Conservation (phyloP, 2,113 vertebrate species). For the Neoarius graeffei region DNA sequence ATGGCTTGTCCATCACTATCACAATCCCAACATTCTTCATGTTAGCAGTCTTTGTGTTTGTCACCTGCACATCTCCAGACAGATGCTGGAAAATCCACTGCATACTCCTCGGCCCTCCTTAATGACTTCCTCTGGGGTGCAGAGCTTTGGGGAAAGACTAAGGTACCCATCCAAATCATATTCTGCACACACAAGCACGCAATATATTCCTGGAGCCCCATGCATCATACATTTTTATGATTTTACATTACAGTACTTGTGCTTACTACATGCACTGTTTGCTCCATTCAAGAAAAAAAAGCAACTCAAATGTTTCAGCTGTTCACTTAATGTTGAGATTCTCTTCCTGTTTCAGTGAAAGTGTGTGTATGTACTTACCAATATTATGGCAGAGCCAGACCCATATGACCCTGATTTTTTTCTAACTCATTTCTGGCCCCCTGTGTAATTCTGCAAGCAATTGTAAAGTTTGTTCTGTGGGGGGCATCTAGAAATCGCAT, state of each 20-base stretch:
- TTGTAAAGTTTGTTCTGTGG: too few relatives aligned
- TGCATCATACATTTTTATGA: neutral
- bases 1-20: neutral
- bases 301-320: neutral
- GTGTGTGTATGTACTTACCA: slow-evolving; percentile 59
- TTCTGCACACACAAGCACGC: slow-evolving; percentile 52
- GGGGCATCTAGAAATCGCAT: too few relatives aligned
- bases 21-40: neutral
- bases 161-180: slow-evolving; percentile 75
- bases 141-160: slow-evolving; percentile 72
- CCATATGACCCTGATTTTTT: slow-evolving; percentile 71
- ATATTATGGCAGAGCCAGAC: slow-evolving; percentile 84
- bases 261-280: neutral
- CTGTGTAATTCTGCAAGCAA: slow-evolving; percentile 68
- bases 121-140: slow-evolving; percentile 73
- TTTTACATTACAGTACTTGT: neutral
- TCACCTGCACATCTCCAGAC: slow-evolving; percentile 79
- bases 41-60: neutral
- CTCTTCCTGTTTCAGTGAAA: neutral
- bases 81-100: slow-evolving; percentile 75
- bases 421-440: slow-evolving; percentile 72
- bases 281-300: neutral
- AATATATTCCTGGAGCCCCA: neutral
- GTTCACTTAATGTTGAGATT: neutral
- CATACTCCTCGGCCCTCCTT: slow-evolving; percentile 73